Percentiles rank a stretch among this genome's conserved stretches.
Evolutionary conservation across 2,888 invertebrate genomes (phyloP).

Genomic region (Eristalis tenax): DNA sequence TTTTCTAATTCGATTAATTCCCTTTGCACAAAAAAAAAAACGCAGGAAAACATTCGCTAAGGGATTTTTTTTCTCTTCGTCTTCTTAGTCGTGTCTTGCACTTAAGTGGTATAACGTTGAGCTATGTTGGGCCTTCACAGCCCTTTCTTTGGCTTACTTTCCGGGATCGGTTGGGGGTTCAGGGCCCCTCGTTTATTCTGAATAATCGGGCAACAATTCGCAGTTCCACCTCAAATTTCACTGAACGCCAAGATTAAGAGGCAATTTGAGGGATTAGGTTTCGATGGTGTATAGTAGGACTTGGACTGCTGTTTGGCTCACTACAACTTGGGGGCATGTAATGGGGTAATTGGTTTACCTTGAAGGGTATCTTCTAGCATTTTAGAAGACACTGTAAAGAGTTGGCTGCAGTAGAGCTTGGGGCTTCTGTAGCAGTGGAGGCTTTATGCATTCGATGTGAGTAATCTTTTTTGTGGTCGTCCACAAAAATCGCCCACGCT

Average conservation of each 20-base stretch:
- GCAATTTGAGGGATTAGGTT: conserved; percentile 48
- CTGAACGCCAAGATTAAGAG: not conserved
- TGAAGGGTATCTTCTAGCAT: not conserved
- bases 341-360: conserved; percentile 33
- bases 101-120: not conserved
- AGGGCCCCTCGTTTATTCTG: not conserved
- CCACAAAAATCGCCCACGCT: too few relatives aligned
- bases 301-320: not conserved
- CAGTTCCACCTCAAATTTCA: conserved; percentile 10
- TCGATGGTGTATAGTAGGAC: too few relatives aligned
- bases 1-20: conserved; percentile 71
- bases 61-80: conserved; percentile 20
- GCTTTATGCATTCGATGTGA: too few relatives aligned
- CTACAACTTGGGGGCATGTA: not conserved
- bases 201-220: conserved; percentile 13
- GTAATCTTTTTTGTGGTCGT: too few relatives aligned
- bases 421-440: too few relatives aligned
- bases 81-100: conserved; percentile 10
- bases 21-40: conserved; percentile 54
- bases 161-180: conserved; percentile 6
- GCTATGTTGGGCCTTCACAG: conserved; percentile 1
- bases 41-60: conserved; percentile 36
- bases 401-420: too few relatives aligned
- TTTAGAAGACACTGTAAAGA: not conserved
- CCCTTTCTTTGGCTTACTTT: too few relatives aligned